A percentile compares a stretch with the other conserved stretches of the same genome.
Evolutionary conservation across 2,113 vertebrate genomes (phyloP).

Genomic region (Lepus americanus): DNA sequence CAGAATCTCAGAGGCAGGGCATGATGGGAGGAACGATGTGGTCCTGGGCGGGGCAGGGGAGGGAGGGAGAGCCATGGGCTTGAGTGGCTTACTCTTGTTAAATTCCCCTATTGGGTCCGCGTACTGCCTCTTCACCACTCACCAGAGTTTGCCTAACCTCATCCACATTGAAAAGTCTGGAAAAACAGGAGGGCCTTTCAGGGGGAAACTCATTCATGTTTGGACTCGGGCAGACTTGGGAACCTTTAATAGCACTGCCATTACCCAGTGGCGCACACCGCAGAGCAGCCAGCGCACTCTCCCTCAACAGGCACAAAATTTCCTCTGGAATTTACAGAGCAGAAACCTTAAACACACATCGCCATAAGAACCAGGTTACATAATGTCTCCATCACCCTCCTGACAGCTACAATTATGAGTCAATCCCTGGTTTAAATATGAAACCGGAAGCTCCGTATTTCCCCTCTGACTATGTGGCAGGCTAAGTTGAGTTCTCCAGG

Average conservation of each 20-base stretch:
- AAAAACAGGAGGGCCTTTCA: constrained; percentile 76
- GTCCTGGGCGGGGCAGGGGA: background rate
- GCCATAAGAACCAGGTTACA: constrained; percentile 82
- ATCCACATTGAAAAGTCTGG: constrained; percentile 77
- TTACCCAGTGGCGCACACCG: constrained; percentile 71
- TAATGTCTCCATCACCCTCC: constrained; percentile 85
- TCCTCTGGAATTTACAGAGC: constrained; percentile 83
- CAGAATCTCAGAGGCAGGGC: constrained; percentile 64
- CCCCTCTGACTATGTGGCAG: constrained; percentile 79
- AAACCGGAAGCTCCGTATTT: constrained; percentile 78
- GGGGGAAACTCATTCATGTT: constrained; percentile 78
- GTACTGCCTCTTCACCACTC: constrained; percentile 28
- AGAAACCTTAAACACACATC: constrained; percentile 83
- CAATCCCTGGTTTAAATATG: constrained; percentile 85
- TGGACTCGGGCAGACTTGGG: constrained; percentile 67
- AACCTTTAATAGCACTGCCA: constrained; percentile 69
- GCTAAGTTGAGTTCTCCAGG: constrained; percentile 73
- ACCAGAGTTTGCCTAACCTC: constrained; percentile 68
- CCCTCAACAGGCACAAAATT: constrained; percentile 79
- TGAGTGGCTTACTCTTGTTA: constrained; percentile 61
- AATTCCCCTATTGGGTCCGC: constrained; percentile 53
- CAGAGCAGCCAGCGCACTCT: constrained; percentile 67
- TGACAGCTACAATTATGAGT: constrained; percentile 85
- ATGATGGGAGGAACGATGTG: constrained; percentile 53
- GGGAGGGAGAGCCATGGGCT: background rate